Evolutionary conservation across 2,113 vertebrate genomes (phyloP).

Genomic region (Forbesichthys papilliferus): DNA sequence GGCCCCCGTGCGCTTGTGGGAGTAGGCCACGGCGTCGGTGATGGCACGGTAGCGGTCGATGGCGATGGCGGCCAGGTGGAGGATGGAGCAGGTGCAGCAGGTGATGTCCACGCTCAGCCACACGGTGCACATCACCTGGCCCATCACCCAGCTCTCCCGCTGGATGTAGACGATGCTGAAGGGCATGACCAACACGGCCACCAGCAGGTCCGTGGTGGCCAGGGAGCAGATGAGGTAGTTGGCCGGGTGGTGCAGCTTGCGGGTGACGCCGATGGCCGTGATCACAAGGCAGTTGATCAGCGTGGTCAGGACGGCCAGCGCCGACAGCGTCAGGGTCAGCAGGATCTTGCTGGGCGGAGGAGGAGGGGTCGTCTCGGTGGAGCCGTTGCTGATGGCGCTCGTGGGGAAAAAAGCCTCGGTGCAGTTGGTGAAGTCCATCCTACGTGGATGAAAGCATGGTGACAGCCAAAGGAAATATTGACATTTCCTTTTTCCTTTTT

Average conservation of each 20-base stretch:
- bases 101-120: constrained; percentile 95
- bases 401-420: constrained; percentile 80
- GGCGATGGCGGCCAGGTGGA: constrained; percentile 94
- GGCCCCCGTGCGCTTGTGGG: constrained; percentile 88
- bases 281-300: constrained; percentile 97
- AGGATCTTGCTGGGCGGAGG: constrained; percentile 84
- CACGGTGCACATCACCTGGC: constrained; percentile 89
- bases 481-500: not conserved
- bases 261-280: constrained; percentile 92
- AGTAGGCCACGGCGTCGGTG: constrained; percentile 93
- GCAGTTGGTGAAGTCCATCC: constrained; percentile 90
- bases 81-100: constrained; percentile 95
- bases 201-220: constrained; percentile 94
- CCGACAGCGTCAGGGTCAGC: constrained; percentile 87
- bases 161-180: constrained; percentile 96
- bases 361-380: constrained; percentile 62
- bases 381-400: constrained; percentile 37
- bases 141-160: constrained; percentile 93
- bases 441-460: constrained; percentile 45
- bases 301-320: constrained; percentile 88
- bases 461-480: not conserved
- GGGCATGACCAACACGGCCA: constrained; percentile 96
- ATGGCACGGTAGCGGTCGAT: constrained; percentile 94
- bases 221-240: constrained; percentile 98
- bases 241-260: constrained; percentile 95